These are phyloP conservation scores for Pseudopodoces humilis DNA, from an alignment of 2,113 vertebrate species.

Conservation along the genomic window DNA sequence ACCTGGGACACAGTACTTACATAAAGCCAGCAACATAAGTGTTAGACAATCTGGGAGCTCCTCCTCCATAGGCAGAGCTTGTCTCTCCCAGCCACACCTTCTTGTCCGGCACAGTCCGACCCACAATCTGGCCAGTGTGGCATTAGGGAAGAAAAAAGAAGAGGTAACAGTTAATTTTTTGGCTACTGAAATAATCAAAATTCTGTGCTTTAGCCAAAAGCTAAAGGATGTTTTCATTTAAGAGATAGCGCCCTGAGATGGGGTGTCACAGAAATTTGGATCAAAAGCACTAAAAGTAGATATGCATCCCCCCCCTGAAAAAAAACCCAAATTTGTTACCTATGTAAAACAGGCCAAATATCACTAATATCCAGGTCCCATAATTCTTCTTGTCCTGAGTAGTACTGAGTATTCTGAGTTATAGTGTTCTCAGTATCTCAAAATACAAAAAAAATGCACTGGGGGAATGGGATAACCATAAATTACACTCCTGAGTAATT, in stretches of 20 bases:
- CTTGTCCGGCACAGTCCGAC: constrained; percentile 74
- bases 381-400: neutral
- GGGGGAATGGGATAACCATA: rapidly evolving
- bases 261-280: neutral
- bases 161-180: neutral
- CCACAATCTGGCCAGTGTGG: constrained; percentile 65
- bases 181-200: neutral
- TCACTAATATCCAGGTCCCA: neutral
- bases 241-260: neutral
- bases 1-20: constrained; percentile 73
- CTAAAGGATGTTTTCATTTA: neutral
- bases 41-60: constrained; percentile 85
- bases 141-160: neutral
- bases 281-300: neutral
- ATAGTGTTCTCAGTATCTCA: neutral
- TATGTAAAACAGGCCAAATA: neutral
- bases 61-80: constrained; percentile 91
- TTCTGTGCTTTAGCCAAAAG: neutral
- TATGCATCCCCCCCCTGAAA: neutral
- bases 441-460: neutral
- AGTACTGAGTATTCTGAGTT: neutral
- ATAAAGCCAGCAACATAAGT: constrained; percentile 91
- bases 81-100: constrained; percentile 95
- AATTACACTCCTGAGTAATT: neutral
- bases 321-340: rapidly evolving